Evolutionary conservation across 2,888 invertebrate genomes (phyloP).

Genomic region (Galerucella pusilla): DNA sequence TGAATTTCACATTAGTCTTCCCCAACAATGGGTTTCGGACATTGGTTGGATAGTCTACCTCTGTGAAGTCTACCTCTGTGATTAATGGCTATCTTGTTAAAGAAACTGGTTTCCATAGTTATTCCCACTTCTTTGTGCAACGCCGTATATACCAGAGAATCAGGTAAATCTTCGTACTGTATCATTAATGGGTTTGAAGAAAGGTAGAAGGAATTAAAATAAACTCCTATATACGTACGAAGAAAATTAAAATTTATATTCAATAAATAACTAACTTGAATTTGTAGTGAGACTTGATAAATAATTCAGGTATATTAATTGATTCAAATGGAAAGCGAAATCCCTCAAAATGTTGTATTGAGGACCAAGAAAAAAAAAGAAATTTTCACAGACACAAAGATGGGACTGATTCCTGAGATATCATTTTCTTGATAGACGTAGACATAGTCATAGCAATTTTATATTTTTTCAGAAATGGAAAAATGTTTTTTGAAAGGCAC

Average conservation of each 20-base stretch:
- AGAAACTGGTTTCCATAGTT: conserved; percentile 38
- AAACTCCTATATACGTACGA: background rate
- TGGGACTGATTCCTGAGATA: background rate
- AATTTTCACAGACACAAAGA: too few species aligned
- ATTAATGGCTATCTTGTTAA: conserved; percentile 56
- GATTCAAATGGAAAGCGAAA: conserved; percentile 35
- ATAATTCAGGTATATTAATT: conserved; percentile 40
- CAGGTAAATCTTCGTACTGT: conserved; percentile 37
- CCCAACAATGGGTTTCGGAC: conserved; percentile 57
- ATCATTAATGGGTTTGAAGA: conserved; percentile 23
- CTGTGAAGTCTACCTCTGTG: conserved; percentile 52
- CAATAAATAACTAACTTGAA: too few species aligned
- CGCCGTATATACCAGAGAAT: conserved; percentile 27
- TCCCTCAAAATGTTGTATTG: conserved; percentile 19
- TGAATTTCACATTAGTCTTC: conserved; percentile 58
- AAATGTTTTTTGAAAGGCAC: too few species aligned
- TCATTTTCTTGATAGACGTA: background rate
- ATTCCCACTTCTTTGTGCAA: conserved; percentile 39
- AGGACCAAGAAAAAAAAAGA: background rate
- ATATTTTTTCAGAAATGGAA: too few species aligned
- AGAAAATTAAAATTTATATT: too few species aligned
- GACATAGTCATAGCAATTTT: background rate
- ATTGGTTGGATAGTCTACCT: conserved; percentile 55
- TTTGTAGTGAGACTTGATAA: conserved; percentile 34
- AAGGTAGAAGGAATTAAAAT: background rate